Conservation (phyloP, 2,888 invertebrate genomes). For the Anagyrus pseudococci region DNA sequence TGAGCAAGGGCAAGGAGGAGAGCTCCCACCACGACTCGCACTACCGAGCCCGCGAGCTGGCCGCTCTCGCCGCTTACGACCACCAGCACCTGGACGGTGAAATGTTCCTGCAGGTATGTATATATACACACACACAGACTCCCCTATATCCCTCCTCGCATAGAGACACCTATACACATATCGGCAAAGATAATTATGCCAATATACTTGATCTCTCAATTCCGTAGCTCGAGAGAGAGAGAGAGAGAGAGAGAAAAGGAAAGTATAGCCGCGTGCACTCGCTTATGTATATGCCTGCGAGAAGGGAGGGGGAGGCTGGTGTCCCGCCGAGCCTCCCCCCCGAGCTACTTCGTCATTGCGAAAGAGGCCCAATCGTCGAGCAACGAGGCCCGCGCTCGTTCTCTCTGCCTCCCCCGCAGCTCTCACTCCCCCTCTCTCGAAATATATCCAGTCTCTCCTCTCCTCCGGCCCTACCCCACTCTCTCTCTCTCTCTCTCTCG, state of each 20-base stretch:
- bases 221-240: too few relatives aligned
- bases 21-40: conserved; percentile 70
- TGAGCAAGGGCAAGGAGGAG: conserved; percentile 94
- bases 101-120: conserved; percentile 89
- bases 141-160: not conserved
- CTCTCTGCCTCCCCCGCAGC: too few relatives aligned
- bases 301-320: too few relatives aligned
- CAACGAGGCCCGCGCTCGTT: not conserved
- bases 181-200: too few relatives aligned
- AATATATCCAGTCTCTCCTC: too few relatives aligned
- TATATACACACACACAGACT: too few relatives aligned
- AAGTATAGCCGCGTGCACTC: too few relatives aligned
- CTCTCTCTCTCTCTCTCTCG: not conserved
- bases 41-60: conserved; percentile 76
- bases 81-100: conserved; percentile 92
- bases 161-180: not conserved
- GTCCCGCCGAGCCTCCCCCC: too few relatives aligned
- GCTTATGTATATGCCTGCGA: too few relatives aligned
- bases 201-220: not conserved
- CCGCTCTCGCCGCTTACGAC: conserved; percentile 85
- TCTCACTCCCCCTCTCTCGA: not conserved
- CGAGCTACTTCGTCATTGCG: too few relatives aligned
- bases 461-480: too few relatives aligned
- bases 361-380: not conserved
- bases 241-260: too few relatives aligned